phyloP scores from a whole-genome alignment of 1,140 invertebrate genomes.

The Euborellia annulipes region DNA sequence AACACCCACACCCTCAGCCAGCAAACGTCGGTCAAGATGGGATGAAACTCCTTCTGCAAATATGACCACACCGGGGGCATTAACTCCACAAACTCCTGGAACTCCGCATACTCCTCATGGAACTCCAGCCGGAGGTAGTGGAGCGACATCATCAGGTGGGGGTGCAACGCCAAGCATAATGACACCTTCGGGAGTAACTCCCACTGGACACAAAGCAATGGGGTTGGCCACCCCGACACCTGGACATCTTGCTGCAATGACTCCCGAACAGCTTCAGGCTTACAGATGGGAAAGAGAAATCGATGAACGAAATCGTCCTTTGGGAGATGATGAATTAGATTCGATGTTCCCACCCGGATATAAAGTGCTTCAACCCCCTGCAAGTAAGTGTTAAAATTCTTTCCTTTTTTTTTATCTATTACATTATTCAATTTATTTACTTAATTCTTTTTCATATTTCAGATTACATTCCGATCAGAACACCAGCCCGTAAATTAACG shows the following conservation, averaged over 20 bases:
- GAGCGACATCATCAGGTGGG: slow-evolving; percentile 30
- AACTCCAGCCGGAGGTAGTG: slow-evolving; percentile 33
- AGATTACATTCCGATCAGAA: slow-evolving; percentile 92
- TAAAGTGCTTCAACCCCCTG: slow-evolving; percentile 90
- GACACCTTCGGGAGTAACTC: slow-evolving; percentile 69
- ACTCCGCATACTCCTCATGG: slow-evolving; percentile 54
- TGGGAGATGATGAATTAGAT: slow-evolving; percentile 95
- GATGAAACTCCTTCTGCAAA: slow-evolving; percentile 85
- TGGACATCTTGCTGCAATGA: slow-evolving; percentile 89
- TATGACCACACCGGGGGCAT: slow-evolving; percentile 37
- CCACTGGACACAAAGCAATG: slow-evolving; percentile 93
- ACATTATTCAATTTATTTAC: slow-evolving; percentile 4
- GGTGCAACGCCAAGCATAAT: slow-evolving; percentile 41
- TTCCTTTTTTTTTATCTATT: neutral
- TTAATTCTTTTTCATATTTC: slow-evolving; percentile 11
- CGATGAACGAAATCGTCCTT: slow-evolving; percentile 89
- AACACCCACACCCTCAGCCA: slow-evolving; percentile 81
- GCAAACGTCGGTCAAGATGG: slow-evolving; percentile 88
- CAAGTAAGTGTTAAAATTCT: slow-evolving; percentile 32
- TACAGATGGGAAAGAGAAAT: slow-evolving; percentile 99
- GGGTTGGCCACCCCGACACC: slow-evolving; percentile 94
- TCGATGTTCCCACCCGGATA: slow-evolving; percentile 95
- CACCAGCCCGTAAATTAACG: slow-evolving; percentile 89
- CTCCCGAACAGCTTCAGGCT: slow-evolving; percentile 94
- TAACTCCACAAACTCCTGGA: slow-evolving; percentile 27